Conservation (phyloP, 2,888 invertebrate species). For the Agrilus cyanescens region DNA sequence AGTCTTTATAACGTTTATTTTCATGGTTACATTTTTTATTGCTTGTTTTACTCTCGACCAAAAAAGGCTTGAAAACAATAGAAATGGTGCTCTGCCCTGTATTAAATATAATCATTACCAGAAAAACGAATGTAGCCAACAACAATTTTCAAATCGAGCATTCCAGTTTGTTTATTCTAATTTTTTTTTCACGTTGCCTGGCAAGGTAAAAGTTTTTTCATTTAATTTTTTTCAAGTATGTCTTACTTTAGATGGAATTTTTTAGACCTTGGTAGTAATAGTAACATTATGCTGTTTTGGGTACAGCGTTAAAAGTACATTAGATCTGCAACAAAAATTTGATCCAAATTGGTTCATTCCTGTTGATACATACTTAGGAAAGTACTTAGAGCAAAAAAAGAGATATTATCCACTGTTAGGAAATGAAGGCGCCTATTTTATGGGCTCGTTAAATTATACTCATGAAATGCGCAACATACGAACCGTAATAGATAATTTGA, state of each 20-base stretch:
- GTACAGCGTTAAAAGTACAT: conserved; percentile 49
- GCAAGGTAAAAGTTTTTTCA: conserved; percentile 43
- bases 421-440: conserved; percentile 49
- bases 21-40: conserved; percentile 70
- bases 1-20: conserved; percentile 62
- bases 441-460: conserved; percentile 55
- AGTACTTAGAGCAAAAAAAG: conserved; percentile 45
- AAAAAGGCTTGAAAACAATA: conserved; percentile 45
- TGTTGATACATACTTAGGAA: conserved; percentile 50
- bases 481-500: conserved; percentile 41
- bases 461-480: conserved; percentile 47
- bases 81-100: conserved; percentile 58
- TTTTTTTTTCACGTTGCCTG: conserved; percentile 50
- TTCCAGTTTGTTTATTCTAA: conserved; percentile 51
- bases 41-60: conserved; percentile 66
- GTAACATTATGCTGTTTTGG: conserved; percentile 47
- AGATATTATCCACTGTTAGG: conserved; percentile 55
- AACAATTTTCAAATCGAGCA: conserved; percentile 43
- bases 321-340: conserved; percentile 62
- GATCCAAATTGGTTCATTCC: conserved; percentile 74
- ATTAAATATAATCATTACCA: conserved; percentile 46
- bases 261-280: conserved; percentile 43
- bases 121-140: conserved; percentile 42
- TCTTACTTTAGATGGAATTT: conserved; percentile 11
- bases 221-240: conserved; percentile 3